Conservation (phyloP, 2,888 invertebrate genomes). For the Machimus atricapillus region DNA sequence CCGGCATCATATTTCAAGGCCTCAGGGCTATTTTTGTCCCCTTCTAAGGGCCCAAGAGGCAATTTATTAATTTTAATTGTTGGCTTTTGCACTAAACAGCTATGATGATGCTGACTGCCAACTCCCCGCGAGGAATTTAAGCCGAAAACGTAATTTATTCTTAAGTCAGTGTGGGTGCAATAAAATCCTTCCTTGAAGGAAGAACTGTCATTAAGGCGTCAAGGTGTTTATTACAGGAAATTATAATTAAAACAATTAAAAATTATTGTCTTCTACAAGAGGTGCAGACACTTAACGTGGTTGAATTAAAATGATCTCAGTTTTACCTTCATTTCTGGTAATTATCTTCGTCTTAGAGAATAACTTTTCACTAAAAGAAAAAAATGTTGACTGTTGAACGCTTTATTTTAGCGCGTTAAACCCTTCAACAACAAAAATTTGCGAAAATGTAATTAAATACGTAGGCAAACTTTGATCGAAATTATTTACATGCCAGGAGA, state of each 20-base stretch:
- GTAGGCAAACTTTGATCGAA: too few relatives aligned
- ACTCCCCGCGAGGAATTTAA: not conserved
- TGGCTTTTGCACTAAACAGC: slow-evolving; percentile 6
- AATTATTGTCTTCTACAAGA: not conserved
- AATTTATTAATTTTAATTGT: slow-evolving; percentile 19
- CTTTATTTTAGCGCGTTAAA: too few relatives aligned
- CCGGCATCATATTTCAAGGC: not conserved
- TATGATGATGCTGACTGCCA: not conserved
- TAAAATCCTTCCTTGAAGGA: not conserved
- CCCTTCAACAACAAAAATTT: too few relatives aligned
- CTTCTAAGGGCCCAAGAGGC: not conserved
- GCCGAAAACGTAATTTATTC: not conserved
- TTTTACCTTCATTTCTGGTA: not conserved
- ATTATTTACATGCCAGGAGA: too few relatives aligned
- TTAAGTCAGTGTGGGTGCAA: not conserved
- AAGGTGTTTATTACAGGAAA: not conserved
- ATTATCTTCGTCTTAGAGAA: not conserved
- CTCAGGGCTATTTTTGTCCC: not conserved
- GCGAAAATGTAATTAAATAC: too few relatives aligned
- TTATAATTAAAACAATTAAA: slow-evolving; percentile 12
- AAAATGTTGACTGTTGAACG: not conserved
- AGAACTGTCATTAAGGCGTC: not conserved
- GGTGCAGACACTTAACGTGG: not conserved
- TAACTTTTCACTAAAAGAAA: not conserved
- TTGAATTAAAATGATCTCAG: not conserved